Conservation (phyloP, 2,797 vertebrate genomes). For the Galago senegalensis region DNA sequence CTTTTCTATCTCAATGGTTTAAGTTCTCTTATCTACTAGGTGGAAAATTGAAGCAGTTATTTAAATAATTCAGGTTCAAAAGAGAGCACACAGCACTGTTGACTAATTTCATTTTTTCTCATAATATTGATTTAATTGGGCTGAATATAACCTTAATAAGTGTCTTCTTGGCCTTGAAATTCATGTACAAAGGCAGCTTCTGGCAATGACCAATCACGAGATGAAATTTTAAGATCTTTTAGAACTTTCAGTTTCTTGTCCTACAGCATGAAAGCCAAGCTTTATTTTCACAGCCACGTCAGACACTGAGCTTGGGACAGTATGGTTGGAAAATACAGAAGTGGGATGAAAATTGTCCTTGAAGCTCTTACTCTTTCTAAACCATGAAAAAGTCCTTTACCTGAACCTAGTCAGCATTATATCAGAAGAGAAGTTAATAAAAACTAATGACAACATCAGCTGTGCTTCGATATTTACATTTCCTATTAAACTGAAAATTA, state of each 20-base stretch:
- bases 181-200: constrained; percentile 10
- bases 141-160: constrained; percentile 36
- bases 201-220: neutral
- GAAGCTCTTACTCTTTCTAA: constrained; percentile 10
- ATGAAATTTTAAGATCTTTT: constrained; percentile 45
- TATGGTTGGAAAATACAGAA: constrained; percentile 4
- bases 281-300: constrained; percentile 33
- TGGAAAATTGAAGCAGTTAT: neutral
- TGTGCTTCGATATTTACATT: constrained; percentile 66
- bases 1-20: neutral
- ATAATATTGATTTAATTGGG: constrained; percentile 60
- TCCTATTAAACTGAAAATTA: constrained; percentile 62
- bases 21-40: neutral
- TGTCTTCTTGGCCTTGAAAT: constrained; percentile 62
- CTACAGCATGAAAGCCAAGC: neutral
- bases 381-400: neutral
- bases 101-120: constrained; percentile 62
- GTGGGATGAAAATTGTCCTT: neutral
- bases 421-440: constrained; percentile 61
- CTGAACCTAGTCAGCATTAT: neutral
- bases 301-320: constrained; percentile 3
- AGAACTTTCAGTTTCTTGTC: constrained; percentile 3
- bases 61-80: constrained; percentile 57
- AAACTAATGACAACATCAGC: constrained; percentile 63
- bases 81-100: neutral